These are phyloP conservation scores for Anarrhichthys ocellatus DNA, from an alignment of 2,113 vertebrate species.

Conservation along the genomic window DNA sequence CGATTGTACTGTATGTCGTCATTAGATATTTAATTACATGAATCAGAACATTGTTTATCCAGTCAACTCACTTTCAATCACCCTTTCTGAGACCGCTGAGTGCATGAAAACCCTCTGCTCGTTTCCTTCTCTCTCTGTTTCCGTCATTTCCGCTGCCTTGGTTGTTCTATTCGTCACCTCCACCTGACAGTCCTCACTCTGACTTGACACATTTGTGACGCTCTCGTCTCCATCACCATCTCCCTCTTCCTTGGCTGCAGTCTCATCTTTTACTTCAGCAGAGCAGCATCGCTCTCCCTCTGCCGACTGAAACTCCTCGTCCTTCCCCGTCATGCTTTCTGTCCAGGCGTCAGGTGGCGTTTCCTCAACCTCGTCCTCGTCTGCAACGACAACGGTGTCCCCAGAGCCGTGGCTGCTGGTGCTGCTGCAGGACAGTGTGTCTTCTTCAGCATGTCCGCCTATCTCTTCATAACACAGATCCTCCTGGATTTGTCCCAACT, in stretches of 20 bases:
- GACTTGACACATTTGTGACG: not conserved
- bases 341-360: not conserved
- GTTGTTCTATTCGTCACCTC: not conserved
- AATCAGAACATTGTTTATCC: not conserved
- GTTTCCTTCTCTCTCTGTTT: constrained; percentile 1
- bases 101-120: not conserved
- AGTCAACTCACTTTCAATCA: constrained; percentile 2
- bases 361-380: constrained; percentile 42
- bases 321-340: constrained; percentile 17
- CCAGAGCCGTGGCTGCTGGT: constrained; percentile 82
- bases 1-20: not conserved
- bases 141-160: not conserved
- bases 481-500: not conserved
- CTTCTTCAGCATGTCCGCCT: constrained; percentile 55
- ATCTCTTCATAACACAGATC: not conserved
- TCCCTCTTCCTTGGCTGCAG: not conserved
- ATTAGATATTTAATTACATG: not conserved
- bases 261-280: constrained; percentile 32
- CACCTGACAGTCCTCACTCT: not conserved
- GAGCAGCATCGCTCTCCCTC: constrained; percentile 23
- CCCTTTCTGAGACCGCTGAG: not conserved
- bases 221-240: not conserved
- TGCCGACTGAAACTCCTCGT: not conserved
- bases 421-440: constrained; percentile 80
- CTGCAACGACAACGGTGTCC: constrained; percentile 76